Percentiles rank a stretch among this genome's conserved stretches.
phyloP scores from a whole-genome alignment of 2,888 invertebrate genomes.

The Hirtodrosophila trivittata region DNA sequence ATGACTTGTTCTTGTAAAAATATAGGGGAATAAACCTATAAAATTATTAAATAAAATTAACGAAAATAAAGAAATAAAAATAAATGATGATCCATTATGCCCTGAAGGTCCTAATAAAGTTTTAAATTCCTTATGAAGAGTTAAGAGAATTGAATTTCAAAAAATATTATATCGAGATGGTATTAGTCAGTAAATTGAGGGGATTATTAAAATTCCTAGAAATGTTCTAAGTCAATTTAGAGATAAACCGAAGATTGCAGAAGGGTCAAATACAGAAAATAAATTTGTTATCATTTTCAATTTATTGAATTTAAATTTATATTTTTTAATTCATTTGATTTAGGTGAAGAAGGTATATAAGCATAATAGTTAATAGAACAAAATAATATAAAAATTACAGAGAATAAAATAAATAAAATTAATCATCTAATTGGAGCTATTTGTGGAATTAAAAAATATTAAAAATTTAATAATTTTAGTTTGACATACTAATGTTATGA shows the following conservation, averaged over 20 bases:
- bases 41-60: constrained; percentile 88
- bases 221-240: constrained; percentile 87
- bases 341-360: constrained; percentile 79
- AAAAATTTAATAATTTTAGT: constrained; percentile 86
- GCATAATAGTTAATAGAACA: constrained; percentile 85
- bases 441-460: constrained; percentile 89
- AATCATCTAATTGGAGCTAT: constrained; percentile 87
- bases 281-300: constrained; percentile 56
- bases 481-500: constrained; percentile 88
- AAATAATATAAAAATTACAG: constrained; percentile 84
- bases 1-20: constrained; percentile 89
- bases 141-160: constrained; percentile 84
- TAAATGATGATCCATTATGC: constrained; percentile 85
- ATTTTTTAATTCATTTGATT: constrained; percentile 80
- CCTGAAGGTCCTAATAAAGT: constrained; percentile 84
- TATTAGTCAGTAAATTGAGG: constrained; percentile 85
- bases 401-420: constrained; percentile 83
- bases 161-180: constrained; percentile 85
- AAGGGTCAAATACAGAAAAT: constrained; percentile 87
- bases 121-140: constrained; percentile 61
- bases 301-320: constrained; percentile 81
- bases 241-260: constrained; percentile 85
- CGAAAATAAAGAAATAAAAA: constrained; percentile 83
- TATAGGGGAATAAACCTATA: constrained; percentile 88
- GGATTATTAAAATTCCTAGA: constrained; percentile 85